Percentiles rank a stretch among this genome's conserved stretches.
phyloP scores from a whole-genome alignment of 2,888 invertebrate species.

The Xanthia icteritia region DNA sequence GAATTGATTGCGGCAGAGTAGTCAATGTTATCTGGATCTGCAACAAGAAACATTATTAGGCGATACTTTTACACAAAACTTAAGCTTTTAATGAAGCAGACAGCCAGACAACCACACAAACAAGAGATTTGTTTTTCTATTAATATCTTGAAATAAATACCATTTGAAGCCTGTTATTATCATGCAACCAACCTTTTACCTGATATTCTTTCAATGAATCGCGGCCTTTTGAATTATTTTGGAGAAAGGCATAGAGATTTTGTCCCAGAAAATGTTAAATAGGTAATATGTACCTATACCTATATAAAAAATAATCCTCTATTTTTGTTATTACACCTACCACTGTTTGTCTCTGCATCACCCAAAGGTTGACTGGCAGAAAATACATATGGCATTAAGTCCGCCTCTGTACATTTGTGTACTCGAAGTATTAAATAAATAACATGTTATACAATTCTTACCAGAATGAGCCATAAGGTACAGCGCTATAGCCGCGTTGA shows the following conservation, averaged over 20 bases:
- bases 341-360: too few species aligned
- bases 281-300: too few species aligned
- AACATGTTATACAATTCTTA: constrained; percentile 48
- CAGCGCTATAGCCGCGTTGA: constrained; percentile 83
- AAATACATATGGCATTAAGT: background rate
- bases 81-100: too few species aligned
- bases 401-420: background rate
- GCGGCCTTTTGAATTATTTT: too few species aligned
- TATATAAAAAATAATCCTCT: too few species aligned
- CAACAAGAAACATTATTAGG: constrained; percentile 41
- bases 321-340: too few species aligned
- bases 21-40: constrained; percentile 93
- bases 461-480: constrained; percentile 81
- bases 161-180: too few species aligned
- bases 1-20: constrained; percentile 98
- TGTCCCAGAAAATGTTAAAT: background rate
- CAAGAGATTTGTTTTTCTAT: too few species aligned
- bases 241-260: background rate
- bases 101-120: too few species aligned
- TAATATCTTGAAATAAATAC: too few species aligned
- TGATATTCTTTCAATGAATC: too few species aligned
- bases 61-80: background rate
- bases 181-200: too few species aligned
- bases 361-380: background rate
- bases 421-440: background rate